A percentile compares a stretch with the other conserved stretches of the same genome.
These are phyloP conservation scores for Cryptoprocta ferox DNA, from an alignment of 2,797 vertebrate genomes.

Conservation along the genomic window DNA sequence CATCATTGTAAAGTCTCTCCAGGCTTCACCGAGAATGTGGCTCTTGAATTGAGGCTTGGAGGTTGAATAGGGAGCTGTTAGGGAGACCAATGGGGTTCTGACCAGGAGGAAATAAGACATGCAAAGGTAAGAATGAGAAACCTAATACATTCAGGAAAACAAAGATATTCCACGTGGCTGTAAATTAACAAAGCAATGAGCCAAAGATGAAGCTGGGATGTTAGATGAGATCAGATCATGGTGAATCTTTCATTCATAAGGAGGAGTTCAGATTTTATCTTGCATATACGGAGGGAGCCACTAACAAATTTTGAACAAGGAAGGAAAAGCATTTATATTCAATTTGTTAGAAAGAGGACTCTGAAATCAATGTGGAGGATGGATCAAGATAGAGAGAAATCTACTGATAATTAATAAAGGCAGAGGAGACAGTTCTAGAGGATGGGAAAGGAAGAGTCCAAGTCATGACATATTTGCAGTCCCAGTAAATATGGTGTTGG, in stretches of 20 bases:
- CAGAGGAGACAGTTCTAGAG: not conserved
- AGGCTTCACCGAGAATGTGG: not conserved
- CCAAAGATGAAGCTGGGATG: not conserved
- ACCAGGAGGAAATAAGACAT: not conserved
- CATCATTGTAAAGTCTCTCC: not conserved
- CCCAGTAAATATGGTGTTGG: not conserved
- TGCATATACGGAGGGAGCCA: not conserved
- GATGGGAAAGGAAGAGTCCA: not conserved
- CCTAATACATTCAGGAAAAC: not conserved
- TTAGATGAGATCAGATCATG: not conserved
- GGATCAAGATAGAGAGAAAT: not conserved
- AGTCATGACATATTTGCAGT: not conserved
- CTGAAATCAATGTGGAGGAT: not conserved
- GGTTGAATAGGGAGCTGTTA: not conserved
- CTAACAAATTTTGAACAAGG: not conserved
- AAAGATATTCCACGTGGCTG: not conserved
- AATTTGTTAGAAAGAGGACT: not conserved
- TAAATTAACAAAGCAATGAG: not conserved
- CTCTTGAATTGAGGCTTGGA: not conserved
- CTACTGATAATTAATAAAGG: not conserved
- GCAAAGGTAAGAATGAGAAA: not conserved
- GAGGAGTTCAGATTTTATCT: not conserved
- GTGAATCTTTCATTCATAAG: not conserved
- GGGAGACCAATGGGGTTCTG: not conserved
- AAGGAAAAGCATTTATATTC: not conserved